Evolutionary conservation across 2,797 vertebrate species (phyloP), one percentile per base, ranked within the genome.

Genomic region (Myotis pilosus): DNA sequence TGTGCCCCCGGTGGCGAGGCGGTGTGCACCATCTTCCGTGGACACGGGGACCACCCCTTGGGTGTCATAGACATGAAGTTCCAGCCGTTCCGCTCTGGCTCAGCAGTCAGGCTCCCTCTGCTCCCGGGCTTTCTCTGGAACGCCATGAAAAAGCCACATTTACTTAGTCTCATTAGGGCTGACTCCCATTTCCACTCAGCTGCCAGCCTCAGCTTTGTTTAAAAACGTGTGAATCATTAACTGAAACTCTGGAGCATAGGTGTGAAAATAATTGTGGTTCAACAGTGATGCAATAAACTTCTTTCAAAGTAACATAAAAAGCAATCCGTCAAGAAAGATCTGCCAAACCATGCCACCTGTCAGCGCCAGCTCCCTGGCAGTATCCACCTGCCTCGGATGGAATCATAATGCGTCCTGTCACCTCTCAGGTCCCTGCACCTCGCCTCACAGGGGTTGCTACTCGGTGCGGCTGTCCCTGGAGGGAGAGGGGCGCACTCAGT

Each of bases 231-330:
- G 96, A 98, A 97, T 97, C 97, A 97, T 97, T 97, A 98, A 97
- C 76, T 94, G 96, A 97, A 96, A 98, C 95, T 97, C 89, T 83
- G 97, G 92, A 98, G 93, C 94, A 94, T 94, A 97, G 95, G 97
- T 97, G 96, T 97, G 97, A 98, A 98, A 97, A 97, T 94, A 98
- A 98, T 88, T 97, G 97, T 97, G 95, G 93, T 96, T 97, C 94
- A 97, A 97, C 96, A 97, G 92, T 95, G 97, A 95, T 94, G 97
- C 92, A 96, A 96, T 95, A 95, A 97, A 97, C 94, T 94, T 96
- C 75, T 94, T 97, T 97, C 83, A 95, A 95, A 97, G 95, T 91
- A 96, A 76, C 88, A 97, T 97, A 96, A 96, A 96, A 97, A 94
- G 76, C 49, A 47, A 86, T 87, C 76, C 4, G 53, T 88, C 75